Conservation (phyloP, 2,888 invertebrate genomes). For the Maniola hyperantus region DNA sequence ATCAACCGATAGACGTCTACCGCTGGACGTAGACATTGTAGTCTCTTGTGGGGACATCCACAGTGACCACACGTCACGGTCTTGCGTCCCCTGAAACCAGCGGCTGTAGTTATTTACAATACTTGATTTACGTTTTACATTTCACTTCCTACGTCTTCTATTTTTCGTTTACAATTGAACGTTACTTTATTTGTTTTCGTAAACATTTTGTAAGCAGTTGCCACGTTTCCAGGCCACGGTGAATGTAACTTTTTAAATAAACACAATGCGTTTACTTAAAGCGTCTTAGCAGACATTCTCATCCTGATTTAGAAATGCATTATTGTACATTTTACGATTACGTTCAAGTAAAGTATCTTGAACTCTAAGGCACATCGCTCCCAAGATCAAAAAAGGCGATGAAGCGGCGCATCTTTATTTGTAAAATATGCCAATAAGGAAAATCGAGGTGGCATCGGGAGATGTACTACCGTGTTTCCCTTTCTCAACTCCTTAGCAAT, state of each 20-base stretch:
- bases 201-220: slow-evolving; percentile 9
- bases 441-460: no score
- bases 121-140: no score
- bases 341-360: slow-evolving; percentile 22
- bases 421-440: no score
- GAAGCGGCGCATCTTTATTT: background rate
- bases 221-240: background rate
- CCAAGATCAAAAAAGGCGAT: background rate
- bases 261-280: slow-evolving; percentile 6
- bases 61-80: no score
- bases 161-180: background rate
- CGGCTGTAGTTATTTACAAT: no score
- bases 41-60: no score
- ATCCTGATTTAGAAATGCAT: slow-evolving; percentile 10
- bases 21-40: no score
- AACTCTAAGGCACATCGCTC: slow-evolving; percentile 14
- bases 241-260: slow-evolving; percentile 8
- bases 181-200: slow-evolving; percentile 16
- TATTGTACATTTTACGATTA: slow-evolving; percentile 21
- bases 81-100: no score
- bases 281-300: slow-evolving; percentile 3
- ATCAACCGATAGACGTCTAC: no score
- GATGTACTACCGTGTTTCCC: no score
- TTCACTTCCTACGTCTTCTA: background rate
- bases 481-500: no score